phyloP scores from a whole-genome alignment of 2,113 vertebrate genomes.

The Tachycineta bicolor region DNA sequence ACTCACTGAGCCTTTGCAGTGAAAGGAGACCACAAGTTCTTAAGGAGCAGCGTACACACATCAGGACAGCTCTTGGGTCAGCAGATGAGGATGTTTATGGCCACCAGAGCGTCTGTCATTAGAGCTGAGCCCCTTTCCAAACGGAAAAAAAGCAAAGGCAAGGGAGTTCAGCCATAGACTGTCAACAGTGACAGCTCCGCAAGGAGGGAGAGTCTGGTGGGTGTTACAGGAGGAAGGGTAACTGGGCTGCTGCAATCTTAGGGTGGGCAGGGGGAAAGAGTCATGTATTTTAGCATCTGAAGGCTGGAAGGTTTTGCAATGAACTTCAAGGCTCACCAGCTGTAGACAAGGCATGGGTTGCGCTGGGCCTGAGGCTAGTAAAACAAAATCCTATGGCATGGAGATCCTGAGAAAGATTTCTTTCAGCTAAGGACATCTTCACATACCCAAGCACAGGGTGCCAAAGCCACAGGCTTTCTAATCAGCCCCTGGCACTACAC shows the following conservation, averaged over 20 bases:
- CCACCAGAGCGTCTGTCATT: background rate
- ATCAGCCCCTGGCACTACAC: background rate
- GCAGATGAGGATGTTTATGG: background rate
- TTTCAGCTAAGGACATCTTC: background rate
- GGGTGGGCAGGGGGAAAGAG: background rate
- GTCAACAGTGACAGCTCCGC: background rate
- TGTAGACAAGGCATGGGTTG: background rate
- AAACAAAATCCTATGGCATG: background rate
- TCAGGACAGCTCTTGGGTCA: background rate
- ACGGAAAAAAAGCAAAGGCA: background rate
- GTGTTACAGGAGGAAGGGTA: background rate
- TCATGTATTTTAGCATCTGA: background rate
- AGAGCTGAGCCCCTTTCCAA: background rate
- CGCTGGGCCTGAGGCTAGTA: background rate
- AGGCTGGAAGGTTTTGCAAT: background rate
- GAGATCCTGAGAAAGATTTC: background rate
- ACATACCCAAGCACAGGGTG: background rate
- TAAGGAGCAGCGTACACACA: rapidly evolving
- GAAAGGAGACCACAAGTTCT: background rate
- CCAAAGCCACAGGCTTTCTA: background rate
- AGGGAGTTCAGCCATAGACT: background rate
- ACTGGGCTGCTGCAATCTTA: background rate
- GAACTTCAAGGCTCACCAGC: background rate
- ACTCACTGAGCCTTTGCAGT: background rate
- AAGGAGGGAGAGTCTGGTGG: background rate